These are phyloP conservation scores for Euphydryas editha DNA, from an alignment of 2,888 invertebrate species.

Conservation along the genomic window DNA sequence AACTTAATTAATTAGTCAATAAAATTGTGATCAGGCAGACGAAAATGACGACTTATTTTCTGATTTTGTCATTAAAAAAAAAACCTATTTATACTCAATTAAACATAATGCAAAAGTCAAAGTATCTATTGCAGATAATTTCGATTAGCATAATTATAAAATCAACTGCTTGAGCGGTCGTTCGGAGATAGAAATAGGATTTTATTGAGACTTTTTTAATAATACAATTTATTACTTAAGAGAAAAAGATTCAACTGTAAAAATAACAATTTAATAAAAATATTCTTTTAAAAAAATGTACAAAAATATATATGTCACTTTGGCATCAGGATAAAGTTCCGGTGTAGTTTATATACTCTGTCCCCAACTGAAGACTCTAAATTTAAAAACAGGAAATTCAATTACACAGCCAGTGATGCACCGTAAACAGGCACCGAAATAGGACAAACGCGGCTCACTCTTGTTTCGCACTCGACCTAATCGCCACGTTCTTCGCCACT, in stretches of 20 bases:
- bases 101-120: too few relatives aligned
- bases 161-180: too few relatives aligned
- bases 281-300: not conserved
- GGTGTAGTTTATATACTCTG: conserved; percentile 30
- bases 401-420: conserved; percentile 76
- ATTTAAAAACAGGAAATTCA: conserved; percentile 81
- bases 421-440: conserved; percentile 77
- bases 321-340: conserved; percentile 29
- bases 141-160: too few relatives aligned
- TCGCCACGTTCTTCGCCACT: conserved; percentile 40
- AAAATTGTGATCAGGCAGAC: not conserved
- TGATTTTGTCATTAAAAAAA: not conserved
- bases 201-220: too few relatives aligned
- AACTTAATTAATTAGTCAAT: not conserved
- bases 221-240: too few relatives aligned
- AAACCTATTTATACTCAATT: too few relatives aligned
- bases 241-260: too few relatives aligned
- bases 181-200: too few relatives aligned
- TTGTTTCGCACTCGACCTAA: conserved; percentile 64
- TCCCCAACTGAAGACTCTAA: conserved; percentile 45
- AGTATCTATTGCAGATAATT: too few relatives aligned
- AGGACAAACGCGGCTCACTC: conserved; percentile 69
- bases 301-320: not conserved
- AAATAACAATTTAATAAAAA: not conserved
- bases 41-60: not conserved